A percentile compares a stretch with the other conserved stretches of the same genome.
These are phyloP conservation scores for Thaumetopoea pityocampa DNA, from an alignment of 1,140 invertebrate species.

Conservation along the genomic window DNA sequence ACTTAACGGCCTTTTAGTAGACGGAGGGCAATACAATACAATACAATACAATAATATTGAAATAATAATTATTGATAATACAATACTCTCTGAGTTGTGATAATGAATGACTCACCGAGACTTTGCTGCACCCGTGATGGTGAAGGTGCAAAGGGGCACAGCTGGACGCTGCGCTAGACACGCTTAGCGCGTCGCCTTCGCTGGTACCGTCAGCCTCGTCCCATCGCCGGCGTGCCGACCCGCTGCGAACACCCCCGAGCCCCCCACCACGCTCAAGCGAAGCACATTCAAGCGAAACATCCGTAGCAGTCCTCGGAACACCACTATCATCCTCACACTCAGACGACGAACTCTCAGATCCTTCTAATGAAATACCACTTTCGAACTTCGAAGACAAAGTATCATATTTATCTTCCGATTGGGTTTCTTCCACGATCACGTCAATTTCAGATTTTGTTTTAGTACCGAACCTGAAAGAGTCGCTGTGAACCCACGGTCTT, in stretches of 20 bases:
- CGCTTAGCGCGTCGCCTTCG: slow-evolving; percentile 61
- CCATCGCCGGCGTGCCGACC: slow-evolving; percentile 67
- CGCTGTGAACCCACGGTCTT: slow-evolving; percentile 61
- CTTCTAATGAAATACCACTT: slow-evolving; percentile 50
- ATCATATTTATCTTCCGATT: slow-evolving; percentile 26
- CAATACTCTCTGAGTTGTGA: background rate
- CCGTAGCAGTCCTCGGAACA: slow-evolving; percentile 48
- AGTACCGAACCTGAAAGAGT: slow-evolving; percentile 57
- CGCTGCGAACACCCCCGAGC: slow-evolving; percentile 68
- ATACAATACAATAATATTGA: background rate
- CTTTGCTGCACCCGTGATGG: slow-evolving; percentile 64
- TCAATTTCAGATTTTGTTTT: slow-evolving; percentile 30
- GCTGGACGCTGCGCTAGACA: slow-evolving; percentile 63
- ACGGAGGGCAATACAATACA: background rate
- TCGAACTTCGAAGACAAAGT: slow-evolving; percentile 46
- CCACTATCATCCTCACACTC: slow-evolving; percentile 49
- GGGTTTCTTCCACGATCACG: slow-evolving; percentile 40
- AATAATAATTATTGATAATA: background rate
- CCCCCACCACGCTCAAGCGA: slow-evolving; percentile 67
- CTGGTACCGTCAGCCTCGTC: slow-evolving; percentile 61
- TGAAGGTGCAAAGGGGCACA: slow-evolving; percentile 58
- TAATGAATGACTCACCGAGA: slow-evolving; percentile 52
- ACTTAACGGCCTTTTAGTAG: no score
- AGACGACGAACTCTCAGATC: slow-evolving; percentile 53
- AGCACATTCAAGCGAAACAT: slow-evolving; percentile 62